Conservation (phyloP, 1,140 invertebrate species). For the Euwallacea similis region DNA sequence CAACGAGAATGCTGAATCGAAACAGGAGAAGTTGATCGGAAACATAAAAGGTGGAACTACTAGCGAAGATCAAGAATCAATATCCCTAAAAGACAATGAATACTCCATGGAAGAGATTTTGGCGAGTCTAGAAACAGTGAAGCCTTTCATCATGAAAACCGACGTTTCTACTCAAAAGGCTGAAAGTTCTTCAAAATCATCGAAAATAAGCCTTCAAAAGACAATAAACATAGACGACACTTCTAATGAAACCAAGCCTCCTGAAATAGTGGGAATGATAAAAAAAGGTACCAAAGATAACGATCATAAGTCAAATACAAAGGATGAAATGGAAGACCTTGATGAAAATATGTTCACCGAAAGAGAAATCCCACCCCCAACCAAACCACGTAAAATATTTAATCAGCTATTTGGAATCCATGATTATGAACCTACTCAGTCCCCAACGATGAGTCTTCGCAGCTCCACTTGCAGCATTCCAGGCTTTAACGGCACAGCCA, state of each 20-base stretch:
- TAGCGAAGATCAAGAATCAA: neutral
- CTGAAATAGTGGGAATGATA: slow-evolving; percentile 45
- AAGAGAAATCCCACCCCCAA: slow-evolving; percentile 25
- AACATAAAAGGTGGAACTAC: neutral
- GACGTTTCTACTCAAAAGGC: too few species aligned
- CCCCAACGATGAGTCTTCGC: slow-evolving; percentile 22
- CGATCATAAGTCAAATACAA: too few species aligned
- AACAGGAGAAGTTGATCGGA: too few species aligned
- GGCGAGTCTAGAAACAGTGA: slow-evolving; percentile 19
- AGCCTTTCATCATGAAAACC: slow-evolving; percentile 22
- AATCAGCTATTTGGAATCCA: slow-evolving; percentile 47
- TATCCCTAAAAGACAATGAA: slow-evolving; percentile 1
- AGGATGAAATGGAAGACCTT: slow-evolving; percentile 45
- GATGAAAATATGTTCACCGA: slow-evolving; percentile 42
- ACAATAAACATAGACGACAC: slow-evolving; percentile 6
- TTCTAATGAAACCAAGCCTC: slow-evolving; percentile 34
- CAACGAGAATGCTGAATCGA: neutral
- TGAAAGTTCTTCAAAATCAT: too few species aligned
- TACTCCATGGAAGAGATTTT: slow-evolving; percentile 34
- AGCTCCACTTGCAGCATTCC: slow-evolving; percentile 42
- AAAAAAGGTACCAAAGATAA: slow-evolving; percentile 27
- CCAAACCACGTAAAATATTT: slow-evolving; percentile 32
- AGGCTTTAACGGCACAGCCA: slow-evolving; percentile 39
- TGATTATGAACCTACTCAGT: slow-evolving; percentile 30
- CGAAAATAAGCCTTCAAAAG: neutral